Percentiles rank a stretch among this genome's conserved stretches.
Conservation (phyloP, 1,140 invertebrate genomes). For the Drosophila dunni region DNA sequence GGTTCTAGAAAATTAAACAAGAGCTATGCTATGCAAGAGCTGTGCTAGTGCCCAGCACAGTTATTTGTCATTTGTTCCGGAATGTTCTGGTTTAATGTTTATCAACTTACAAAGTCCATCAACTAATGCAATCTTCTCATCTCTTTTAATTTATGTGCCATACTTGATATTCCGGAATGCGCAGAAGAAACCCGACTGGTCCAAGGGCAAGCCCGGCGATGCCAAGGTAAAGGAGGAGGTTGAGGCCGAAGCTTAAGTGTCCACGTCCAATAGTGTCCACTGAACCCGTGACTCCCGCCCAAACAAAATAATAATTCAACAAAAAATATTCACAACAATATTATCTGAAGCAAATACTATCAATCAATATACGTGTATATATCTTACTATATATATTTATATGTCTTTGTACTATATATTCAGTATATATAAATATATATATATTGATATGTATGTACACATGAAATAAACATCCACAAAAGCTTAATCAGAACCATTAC, state of each 20-base stretch:
- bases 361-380: constrained; percentile 46
- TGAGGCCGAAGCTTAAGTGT: constrained; percentile 89
- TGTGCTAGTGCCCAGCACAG: constrained; percentile 45
- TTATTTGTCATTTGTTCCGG: constrained; percentile 36
- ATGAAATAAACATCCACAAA: constrained; percentile 34
- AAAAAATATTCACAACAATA: constrained; percentile 58
- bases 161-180: background rate
- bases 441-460: constrained; percentile 22
- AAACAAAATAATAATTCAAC: constrained; percentile 74
- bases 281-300: constrained; percentile 81
- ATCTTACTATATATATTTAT: constrained; percentile 32
- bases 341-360: constrained; percentile 53
- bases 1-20: no score
- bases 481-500: constrained; percentile 53
- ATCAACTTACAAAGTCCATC: background rate
- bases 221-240: constrained; percentile 95
- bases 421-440: constrained; percentile 30
- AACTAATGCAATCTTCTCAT: constrained; percentile 33
- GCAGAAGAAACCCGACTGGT: constrained; percentile 96
- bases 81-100: constrained; percentile 43
- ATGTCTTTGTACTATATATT: constrained; percentile 27
- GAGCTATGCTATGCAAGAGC: no score
- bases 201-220: constrained; percentile 92
- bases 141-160: constrained; percentile 5
- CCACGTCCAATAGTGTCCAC: constrained; percentile 75